Evolutionary conservation across 2,797 vertebrate genomes (phyloP).

Genomic region (Xerus rutilus): DNA sequence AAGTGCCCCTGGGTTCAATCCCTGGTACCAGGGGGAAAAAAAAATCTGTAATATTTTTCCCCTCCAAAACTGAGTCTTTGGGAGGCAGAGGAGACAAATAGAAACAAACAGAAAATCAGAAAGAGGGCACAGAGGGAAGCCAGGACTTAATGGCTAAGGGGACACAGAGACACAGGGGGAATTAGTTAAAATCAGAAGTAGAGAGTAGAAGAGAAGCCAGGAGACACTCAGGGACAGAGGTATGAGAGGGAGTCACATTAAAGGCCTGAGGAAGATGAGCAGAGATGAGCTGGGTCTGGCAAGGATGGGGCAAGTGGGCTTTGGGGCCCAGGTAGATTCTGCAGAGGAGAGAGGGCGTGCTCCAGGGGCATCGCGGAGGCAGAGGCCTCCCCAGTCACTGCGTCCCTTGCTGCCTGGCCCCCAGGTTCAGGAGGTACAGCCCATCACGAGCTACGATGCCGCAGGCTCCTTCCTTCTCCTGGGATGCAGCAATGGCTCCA

Average conservation of each 20-base stretch:
- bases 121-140: neutral
- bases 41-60: neutral
- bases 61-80: neutral
- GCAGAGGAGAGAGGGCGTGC: too few species aligned
- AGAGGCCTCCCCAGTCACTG: accelerated
- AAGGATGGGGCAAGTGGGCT: too few species aligned
- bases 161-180: neutral
- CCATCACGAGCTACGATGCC: conserved; percentile 95
- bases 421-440: conserved; percentile 95
- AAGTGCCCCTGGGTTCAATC: too few species aligned
- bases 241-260: neutral
- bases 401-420: accelerated
- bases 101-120: neutral
- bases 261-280: neutral
- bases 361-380: too few species aligned
- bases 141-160: neutral
- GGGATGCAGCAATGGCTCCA: conserved; percentile 95
- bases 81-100: neutral
- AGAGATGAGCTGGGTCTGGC: neutral
- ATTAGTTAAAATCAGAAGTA: neutral
- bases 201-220: neutral
- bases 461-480: conserved; percentile 96
- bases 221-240: neutral
- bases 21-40: neutral
- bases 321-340: accelerated